Conservation (phyloP, 2,888 invertebrate species). For the Neoascia interrupta region DNA sequence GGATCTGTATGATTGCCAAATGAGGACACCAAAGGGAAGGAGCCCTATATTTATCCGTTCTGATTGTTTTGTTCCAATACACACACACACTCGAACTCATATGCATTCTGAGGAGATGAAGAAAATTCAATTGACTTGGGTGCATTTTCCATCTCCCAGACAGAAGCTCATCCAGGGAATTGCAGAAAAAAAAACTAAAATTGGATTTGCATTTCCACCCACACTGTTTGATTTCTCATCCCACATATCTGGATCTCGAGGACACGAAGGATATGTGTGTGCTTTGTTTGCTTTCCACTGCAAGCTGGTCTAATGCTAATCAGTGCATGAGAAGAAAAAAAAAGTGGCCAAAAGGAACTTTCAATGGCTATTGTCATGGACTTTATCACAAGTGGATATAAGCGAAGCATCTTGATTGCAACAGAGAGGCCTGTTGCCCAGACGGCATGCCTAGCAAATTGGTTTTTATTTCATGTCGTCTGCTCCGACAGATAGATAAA, state of each 20-base stretch:
- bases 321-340: slow-evolving; percentile 28
- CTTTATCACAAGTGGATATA: slow-evolving; percentile 17
- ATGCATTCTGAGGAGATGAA: slow-evolving; percentile 20
- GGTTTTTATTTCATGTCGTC: slow-evolving; percentile 33
- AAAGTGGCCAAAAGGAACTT: slow-evolving; percentile 26
- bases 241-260: slow-evolving; percentile 16
- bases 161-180: neutral
- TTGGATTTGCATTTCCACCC: slow-evolving; percentile 58
- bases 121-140: slow-evolving; percentile 61
- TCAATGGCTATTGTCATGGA: slow-evolving; percentile 30
- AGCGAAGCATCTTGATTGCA: slow-evolving; percentile 23
- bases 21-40: slow-evolving; percentile 27
- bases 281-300: neutral
- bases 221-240: slow-evolving; percentile 56
- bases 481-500: slow-evolving; percentile 49
- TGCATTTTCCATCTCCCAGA: slow-evolving; percentile 6
- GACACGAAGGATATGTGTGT: slow-evolving; percentile 6
- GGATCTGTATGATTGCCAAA: slow-evolving; percentile 30
- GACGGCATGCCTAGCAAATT: slow-evolving; percentile 29
- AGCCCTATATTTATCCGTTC: slow-evolving; percentile 46
- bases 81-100: neutral
- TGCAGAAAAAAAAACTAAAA: too few relatives aligned
- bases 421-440: slow-evolving; percentile 53
- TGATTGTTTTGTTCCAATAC: slow-evolving; percentile 41
- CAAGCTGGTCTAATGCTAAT: slow-evolving; percentile 45